Base-by-base conservation (phyloP, 2,888 invertebrate genomes). In the Athalia cordata region DNA sequence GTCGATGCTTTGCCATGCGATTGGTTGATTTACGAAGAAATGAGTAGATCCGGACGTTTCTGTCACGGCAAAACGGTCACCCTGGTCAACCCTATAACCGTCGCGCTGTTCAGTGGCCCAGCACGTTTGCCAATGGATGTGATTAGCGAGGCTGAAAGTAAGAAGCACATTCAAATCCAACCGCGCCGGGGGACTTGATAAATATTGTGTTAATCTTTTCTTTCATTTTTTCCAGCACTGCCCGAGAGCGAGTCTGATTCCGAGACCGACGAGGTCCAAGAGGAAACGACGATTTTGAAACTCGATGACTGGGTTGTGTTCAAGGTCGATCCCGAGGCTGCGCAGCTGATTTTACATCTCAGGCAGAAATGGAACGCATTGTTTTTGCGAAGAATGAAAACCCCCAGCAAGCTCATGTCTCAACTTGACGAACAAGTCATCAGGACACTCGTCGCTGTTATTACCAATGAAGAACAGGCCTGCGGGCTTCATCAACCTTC, bases 1-100 rank as follows among this genome's bases (percentile, higher is more conserved):
- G 90, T 92, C 0, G 87, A 89, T 65, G 86, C 87, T 62, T 87
- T 96, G 72, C 94, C 95, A 0, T 93, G 94, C 9, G 95, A 97
- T 85, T 98, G 98, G 97, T 90, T 98, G 13, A 92, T 96, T 9
- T 98, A 95, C 86, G 97, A 97, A 86, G 97, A 98, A 89, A 95
- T 97, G 90, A 94, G 94, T 0, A 93, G 95, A 65, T 92, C 93
- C 0, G 93, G 94, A 0, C 91, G 93, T 15, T 91, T 93, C 76
- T 95, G 95, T 80, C 94, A 95, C 86, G 93, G 96, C 1, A 93
- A 95, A 65, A 95, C 95, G 82, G 95, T 95, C 79, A 98, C 98
- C 0, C 89, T 96, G 6, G 93, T 98, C 0, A 95, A 97, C 8
- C 94, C 97, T 0, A 87, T 97, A 15, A 95, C 96, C 0, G 94